These are phyloP conservation scores for Probaryconus sp. DNA, from an alignment of 1,140 invertebrate species.

Conservation along the genomic window DNA sequence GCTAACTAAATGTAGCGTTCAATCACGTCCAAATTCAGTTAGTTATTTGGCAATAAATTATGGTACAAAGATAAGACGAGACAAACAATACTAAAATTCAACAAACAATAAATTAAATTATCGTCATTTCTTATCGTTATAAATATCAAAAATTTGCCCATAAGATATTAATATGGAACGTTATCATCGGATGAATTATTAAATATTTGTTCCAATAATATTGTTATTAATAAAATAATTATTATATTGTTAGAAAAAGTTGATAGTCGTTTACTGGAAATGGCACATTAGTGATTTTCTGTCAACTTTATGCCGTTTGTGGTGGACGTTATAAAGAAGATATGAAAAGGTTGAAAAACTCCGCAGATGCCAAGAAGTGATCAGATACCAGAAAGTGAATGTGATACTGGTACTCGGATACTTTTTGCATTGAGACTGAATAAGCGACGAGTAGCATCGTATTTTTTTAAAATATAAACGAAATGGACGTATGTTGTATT, in stretches of 20 bases:
- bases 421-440: conserved; percentile 60
- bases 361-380: conserved; percentile 56
- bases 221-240: no score
- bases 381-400: conserved; percentile 55
- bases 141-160: neutral
- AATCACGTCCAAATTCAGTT: neutral
- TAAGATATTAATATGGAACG: no score
- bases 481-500: conserved; percentile 56
- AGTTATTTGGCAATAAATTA: conserved; percentile 1
- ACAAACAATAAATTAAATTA: neutral
- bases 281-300: conserved; percentile 1
- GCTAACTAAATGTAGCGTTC: conserved; percentile 7
- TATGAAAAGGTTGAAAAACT: conserved; percentile 57
- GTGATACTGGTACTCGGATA: conserved; percentile 55
- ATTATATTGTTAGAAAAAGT: no score
- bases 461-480: conserved; percentile 58
- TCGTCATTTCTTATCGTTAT: neutral
- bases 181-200: no score
- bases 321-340: neutral
- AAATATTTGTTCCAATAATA: no score
- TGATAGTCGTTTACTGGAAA: neutral
- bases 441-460: conserved; percentile 58
- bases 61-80: conserved; percentile 1
- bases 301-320: no score
- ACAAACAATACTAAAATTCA: neutral